Evolutionary conservation across 2,113 vertebrate genomes (phyloP).

Genomic region (Lamprologus lemairii): DNA sequence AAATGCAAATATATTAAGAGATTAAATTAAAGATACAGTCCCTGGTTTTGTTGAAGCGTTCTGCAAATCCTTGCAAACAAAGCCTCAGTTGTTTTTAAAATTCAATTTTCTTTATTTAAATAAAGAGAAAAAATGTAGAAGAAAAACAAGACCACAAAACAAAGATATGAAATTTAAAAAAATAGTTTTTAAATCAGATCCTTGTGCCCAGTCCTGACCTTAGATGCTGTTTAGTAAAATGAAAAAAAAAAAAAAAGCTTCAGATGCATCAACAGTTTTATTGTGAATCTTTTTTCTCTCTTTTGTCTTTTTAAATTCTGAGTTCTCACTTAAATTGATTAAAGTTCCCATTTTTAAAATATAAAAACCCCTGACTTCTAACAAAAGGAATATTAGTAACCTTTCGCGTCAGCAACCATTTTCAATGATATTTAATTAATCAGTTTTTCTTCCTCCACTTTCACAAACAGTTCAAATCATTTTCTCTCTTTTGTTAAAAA

Average conservation of each 20-base stretch:
- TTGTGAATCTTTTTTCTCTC: background rate
- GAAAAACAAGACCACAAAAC: background rate
- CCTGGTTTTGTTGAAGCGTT: background rate
- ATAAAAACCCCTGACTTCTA: background rate
- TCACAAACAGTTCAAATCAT: background rate
- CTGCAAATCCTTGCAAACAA: background rate
- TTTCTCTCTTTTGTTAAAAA: background rate
- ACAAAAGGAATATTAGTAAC: background rate
- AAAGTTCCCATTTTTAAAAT: background rate
- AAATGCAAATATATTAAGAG: background rate
- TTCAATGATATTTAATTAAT: background rate
- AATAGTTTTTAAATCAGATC: background rate
- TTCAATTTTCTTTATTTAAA: background rate
- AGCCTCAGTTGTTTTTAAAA: background rate
- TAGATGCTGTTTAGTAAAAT: too few species aligned
- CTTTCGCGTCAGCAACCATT: background rate
- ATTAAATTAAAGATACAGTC: background rate
- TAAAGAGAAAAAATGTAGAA: background rate
- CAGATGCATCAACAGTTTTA: background rate
- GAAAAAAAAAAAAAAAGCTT: fast-evolving
- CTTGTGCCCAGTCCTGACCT: background rate
- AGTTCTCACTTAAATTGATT: background rate
- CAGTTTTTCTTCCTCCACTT: background rate
- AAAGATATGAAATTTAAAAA: fast-evolving
- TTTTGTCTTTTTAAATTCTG: background rate